Percentiles rank a stretch among this genome's conserved stretches.
These are phyloP conservation scores for Drosophila busckii DNA, from an alignment of 1,140 invertebrate genomes.

Conservation along the genomic window DNA sequence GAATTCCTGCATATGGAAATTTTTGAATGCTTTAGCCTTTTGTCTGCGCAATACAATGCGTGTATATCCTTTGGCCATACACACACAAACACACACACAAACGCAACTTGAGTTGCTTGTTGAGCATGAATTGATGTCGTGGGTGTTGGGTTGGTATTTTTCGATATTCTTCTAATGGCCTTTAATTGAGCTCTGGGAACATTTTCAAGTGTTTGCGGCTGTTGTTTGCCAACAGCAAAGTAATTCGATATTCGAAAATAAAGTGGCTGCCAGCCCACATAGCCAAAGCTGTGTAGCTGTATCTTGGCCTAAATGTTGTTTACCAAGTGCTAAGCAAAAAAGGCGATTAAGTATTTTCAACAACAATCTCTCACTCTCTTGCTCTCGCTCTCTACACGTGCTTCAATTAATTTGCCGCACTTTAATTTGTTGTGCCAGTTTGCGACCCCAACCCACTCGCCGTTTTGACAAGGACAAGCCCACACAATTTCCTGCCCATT, in stretches of 20 bases:
- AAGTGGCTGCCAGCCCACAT: slow-evolving; percentile 52
- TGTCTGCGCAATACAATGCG: slow-evolving; percentile 66
- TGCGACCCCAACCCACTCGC: slow-evolving; percentile 13
- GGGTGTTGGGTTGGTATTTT: slow-evolving; percentile 4
- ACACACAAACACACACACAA: slow-evolving; percentile 25
- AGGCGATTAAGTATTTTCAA: background rate
- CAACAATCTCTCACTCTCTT: slow-evolving; percentile 28
- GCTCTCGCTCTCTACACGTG: slow-evolving; percentile 34
- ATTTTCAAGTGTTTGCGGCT: slow-evolving; percentile 73
- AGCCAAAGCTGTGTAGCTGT: slow-evolving; percentile 4
- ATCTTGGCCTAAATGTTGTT: slow-evolving; percentile 17
- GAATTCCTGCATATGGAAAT: slow-evolving; percentile 64
- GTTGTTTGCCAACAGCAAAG: slow-evolving; percentile 44
- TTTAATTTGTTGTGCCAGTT: slow-evolving; percentile 55
- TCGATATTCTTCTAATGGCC: slow-evolving; percentile 57
- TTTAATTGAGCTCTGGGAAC: slow-evolving; percentile 75
- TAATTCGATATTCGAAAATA: slow-evolving; percentile 66
- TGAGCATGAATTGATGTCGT: background rate
- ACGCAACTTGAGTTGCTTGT: background rate
- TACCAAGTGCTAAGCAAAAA: slow-evolving; percentile 36
- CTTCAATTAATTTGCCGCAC: slow-evolving; percentile 56
- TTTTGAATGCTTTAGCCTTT: slow-evolving; percentile 43
- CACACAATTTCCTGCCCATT: slow-evolving; percentile 60
- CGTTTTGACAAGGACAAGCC: slow-evolving; percentile 1
- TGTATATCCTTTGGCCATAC: slow-evolving; percentile 71